Base-by-base conservation (phyloP, 2,797 vertebrate genomes). In the Coregonus sp. region DNA sequence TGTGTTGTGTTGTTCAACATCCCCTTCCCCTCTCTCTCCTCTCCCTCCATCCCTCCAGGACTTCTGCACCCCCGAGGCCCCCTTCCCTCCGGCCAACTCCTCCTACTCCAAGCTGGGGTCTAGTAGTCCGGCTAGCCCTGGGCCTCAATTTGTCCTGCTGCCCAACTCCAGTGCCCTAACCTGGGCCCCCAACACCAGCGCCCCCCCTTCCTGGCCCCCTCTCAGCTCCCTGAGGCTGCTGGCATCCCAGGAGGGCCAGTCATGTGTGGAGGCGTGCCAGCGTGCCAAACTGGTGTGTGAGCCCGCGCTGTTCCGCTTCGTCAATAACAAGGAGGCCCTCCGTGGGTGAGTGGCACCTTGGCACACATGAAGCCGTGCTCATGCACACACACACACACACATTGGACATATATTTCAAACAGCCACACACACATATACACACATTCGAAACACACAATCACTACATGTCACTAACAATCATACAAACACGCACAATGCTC, bases 241-340 rank as follows among this genome's bases (percentile, higher is more conserved):
- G 79, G 81, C 95, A 76, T 97, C 97, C 0, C 90, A 94, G 51
- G 86, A 94, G 0, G 96, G 86, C 50, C 95, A 95, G 81, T 91
- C 96, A 20, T 98, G 97, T 78, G 95, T 96, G 0, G 94, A 95
- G 0, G 92, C 95, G 0, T 98, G 97, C 87, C 92, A 92, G 83
- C 91, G 31, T 12, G 93, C 4, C 0, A 90, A 94, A n/a, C 94
- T 97, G 78, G 81, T 97, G 82, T 98, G 97, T 0, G 97, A 98
- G 81, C 96, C 97, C 0, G 93, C 95, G 70, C 97, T 97, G 94
- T 98, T 98, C 91, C 93, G 88, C 78, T 94, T 97, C 91, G 93
- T 98, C 92, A 98, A 98, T 93, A 95, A 91, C 90, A 96, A 94
- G 87, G 95, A 95, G 51, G 94, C 95, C 56, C 95, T 98, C 77